A percentile compares a stretch with the other conserved stretches of the same genome.
Conservation (phyloP, 2,797 vertebrate genomes). For the Prunella strophiata region DNA sequence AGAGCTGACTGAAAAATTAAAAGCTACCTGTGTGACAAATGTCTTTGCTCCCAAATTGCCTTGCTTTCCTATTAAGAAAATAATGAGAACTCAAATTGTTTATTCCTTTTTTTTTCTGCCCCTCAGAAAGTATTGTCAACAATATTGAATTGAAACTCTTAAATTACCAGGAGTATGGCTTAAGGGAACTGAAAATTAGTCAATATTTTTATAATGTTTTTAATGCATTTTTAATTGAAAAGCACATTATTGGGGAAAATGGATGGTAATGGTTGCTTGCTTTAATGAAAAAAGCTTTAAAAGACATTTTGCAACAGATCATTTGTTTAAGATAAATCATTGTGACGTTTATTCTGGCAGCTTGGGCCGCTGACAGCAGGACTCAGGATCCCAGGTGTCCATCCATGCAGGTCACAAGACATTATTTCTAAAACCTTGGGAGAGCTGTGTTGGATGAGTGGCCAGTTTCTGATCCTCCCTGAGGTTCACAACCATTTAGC, state of each 20-base stretch:
- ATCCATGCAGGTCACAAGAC: background rate
- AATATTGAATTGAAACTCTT: constrained; percentile 28
- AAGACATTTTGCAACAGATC: background rate
- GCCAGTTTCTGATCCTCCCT: background rate
- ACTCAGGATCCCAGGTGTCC: background rate
- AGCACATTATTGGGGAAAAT: constrained; percentile 43
- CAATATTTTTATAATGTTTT: constrained; percentile 52
- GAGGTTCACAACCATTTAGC: background rate
- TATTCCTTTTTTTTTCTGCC: background rate
- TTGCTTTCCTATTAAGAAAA: constrained; percentile 45
- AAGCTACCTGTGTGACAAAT: constrained; percentile 54
- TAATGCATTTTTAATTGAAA: constrained; percentile 64
- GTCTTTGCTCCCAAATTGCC: constrained; percentile 10
- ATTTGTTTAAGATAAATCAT: background rate
- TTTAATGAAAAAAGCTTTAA: constrained; percentile 49
- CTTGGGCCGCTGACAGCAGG: background rate
- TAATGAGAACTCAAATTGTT: constrained; percentile 51
- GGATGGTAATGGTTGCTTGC: constrained; percentile 9
- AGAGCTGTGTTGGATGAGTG: background rate
- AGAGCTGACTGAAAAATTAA: constrained; percentile 39
- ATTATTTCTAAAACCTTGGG: background rate
- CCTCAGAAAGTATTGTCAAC: background rate
- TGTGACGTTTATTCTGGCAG: background rate
- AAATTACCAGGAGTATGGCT: constrained; percentile 43
- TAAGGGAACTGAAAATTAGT: constrained; percentile 44